Evolutionary conservation across 2,888 invertebrate species (phyloP), one percentile per base, ranked within the genome.

Genomic region (Drosophila sordidapex): DNA sequence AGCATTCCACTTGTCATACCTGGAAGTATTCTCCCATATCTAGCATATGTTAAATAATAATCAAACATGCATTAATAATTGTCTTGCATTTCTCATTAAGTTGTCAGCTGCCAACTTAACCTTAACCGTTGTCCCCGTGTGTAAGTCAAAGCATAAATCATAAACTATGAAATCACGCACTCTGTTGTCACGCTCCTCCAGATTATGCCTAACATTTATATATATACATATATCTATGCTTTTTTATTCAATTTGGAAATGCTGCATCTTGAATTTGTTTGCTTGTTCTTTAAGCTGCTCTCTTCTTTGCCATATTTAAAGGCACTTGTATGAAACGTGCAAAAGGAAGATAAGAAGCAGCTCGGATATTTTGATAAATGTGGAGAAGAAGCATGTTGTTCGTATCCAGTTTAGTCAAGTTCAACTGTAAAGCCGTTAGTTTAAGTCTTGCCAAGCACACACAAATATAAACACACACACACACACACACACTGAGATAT

Each of bases 351-450:
- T 2, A 38, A 38, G 18, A 21, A 31, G 58, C 58, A 29, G 43
- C 11, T n/a, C 25, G 35, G 46, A 72, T 71, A 58, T 58, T 63
- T 63, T 38, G 38, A 46, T 53, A 40, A 62, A 57, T 35, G 38
- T 61, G 51, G 36, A 29, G 48, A 27, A 38, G 27, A 43, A 43
- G 21, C 56, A 36, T 54, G 72, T 64, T 64, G 54, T 38, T 54
- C 54, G 33, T 48, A 74, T 59, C 38, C 73, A 52, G 52, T 52
- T 46, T 21, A 53, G 73, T 49, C 49, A 33, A 60, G 66, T 64
- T 51, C 69, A 65, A 65, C 77, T 56, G 66, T 76, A 43, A 56
- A 49, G 59, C 70, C 40, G 68, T 59, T 38, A 54, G 52, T 48
- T 59, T 43, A 36, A 64, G 49, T 38, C 51, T 51, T 54, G 31